Conservation (phyloP, 2,888 invertebrate species). For the Orthosia gracilis region DNA sequence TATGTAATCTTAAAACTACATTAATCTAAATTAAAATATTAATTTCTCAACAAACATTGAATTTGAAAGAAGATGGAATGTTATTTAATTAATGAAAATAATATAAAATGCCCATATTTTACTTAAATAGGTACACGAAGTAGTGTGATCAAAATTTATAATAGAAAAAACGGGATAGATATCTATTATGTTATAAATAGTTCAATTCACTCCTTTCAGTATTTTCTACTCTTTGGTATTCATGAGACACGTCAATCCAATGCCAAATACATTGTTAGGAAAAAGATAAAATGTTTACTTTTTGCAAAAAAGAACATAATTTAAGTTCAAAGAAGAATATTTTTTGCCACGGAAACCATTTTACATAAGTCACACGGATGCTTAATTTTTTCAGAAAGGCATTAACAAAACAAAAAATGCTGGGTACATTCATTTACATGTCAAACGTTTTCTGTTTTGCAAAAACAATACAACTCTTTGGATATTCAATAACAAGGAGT, state of each 20-base stretch:
- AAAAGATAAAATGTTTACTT: conserved; percentile 22
- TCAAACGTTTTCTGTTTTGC: conserved; percentile 18
- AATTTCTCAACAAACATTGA: conserved; percentile 79
- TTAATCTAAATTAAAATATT: conserved; percentile 82
- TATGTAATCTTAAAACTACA: conserved; percentile 81
- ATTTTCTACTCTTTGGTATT: conserved; percentile 72
- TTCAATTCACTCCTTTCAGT: conserved; percentile 67
- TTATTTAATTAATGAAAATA: conserved; percentile 70
- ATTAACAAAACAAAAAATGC: neutral
- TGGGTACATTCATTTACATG: neutral
- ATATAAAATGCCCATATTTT: conserved; percentile 58
- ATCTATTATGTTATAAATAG: conserved; percentile 78
- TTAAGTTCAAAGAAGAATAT: neutral
- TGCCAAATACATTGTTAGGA: conserved; percentile 52
- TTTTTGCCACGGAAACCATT: neutral
- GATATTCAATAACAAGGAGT: conserved; percentile 41
- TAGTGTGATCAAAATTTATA: conserved; percentile 80
- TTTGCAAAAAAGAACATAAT: conserved; percentile 22
- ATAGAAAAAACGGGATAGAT: conserved; percentile 82
- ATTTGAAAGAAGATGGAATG: conserved; percentile 81
- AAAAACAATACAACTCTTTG: conserved; percentile 29
- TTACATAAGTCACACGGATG: neutral
- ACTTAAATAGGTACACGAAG: conserved; percentile 76
- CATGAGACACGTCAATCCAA: conserved; percentile 80
- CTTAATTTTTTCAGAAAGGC: neutral